phyloP scores from a whole-genome alignment of 2,888 invertebrate species.

The Chrysomela aeneicollis region DNA sequence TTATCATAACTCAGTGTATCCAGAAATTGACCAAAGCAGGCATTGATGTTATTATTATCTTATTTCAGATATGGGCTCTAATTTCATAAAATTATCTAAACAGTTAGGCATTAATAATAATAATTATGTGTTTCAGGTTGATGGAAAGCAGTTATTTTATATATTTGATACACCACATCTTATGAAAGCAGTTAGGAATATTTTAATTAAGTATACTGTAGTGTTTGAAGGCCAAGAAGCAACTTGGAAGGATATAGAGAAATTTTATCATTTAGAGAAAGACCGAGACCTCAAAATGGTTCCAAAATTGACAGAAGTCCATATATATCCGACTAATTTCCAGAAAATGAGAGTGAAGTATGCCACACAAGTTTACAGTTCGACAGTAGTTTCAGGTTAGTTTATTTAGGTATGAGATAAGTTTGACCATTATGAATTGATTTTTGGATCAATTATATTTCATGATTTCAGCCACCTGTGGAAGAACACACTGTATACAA shows the following conservation, averaged over 20 bases:
- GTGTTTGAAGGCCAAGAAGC: constrained; percentile 10
- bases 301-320: constrained; percentile 15
- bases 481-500: not conserved
- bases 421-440: too few relatives aligned
- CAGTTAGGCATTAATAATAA: too few relatives aligned
- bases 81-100: too few relatives aligned
- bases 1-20: too few relatives aligned
- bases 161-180: constrained; percentile 2
- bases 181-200: constrained; percentile 12
- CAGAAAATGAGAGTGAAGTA: constrained; percentile 43
- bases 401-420: too few relatives aligned
- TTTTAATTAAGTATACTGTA: not conserved
- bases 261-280: constrained; percentile 6
- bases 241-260: constrained; percentile 3
- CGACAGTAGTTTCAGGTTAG: constrained; percentile 22
- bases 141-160: too few relatives aligned
- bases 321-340: constrained; percentile 30
- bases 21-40: too few relatives aligned
- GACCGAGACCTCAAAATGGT: constrained; percentile 7
- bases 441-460: too few relatives aligned
- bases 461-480: not conserved
- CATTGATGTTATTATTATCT: too few relatives aligned
- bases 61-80: too few relatives aligned
- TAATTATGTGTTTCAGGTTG: too few relatives aligned
- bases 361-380: constrained; percentile 33